These are phyloP conservation scores for Leptinotarsa texana DNA, from an alignment of 1,140 invertebrate genomes.

Conservation along the genomic window DNA sequence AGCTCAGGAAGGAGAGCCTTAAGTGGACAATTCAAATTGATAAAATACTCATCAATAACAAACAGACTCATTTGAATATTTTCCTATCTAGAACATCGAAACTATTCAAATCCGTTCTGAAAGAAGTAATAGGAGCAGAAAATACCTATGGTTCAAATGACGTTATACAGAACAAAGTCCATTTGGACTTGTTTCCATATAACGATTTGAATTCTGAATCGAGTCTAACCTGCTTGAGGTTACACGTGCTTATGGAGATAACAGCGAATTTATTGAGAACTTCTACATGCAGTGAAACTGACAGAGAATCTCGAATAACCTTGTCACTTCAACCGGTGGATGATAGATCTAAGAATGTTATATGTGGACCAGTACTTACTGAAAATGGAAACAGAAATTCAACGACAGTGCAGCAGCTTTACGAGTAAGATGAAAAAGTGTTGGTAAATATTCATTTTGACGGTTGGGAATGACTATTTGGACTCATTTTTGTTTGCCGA, in stretches of 20 bases:
- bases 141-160: slow-evolving; percentile 34
- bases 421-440: slow-evolving; percentile 31
- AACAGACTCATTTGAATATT: slow-evolving; percentile 40
- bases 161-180: slow-evolving; percentile 26
- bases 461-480: background rate
- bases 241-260: slow-evolving; percentile 34
- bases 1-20: slow-evolving; percentile 29
- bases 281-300: slow-evolving; percentile 18
- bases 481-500: background rate
- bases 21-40: slow-evolving; percentile 37
- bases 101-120: slow-evolving; percentile 36
- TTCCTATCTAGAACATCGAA: slow-evolving; percentile 37
- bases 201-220: slow-evolving; percentile 18
- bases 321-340: slow-evolving; percentile 30
- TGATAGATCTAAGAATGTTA: slow-evolving; percentile 26
- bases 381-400: slow-evolving; percentile 42
- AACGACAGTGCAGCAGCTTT: slow-evolving; percentile 37
- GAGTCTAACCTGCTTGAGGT: slow-evolving; percentile 42
- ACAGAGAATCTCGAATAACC: slow-evolving; percentile 18
- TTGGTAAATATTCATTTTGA: too few species aligned
- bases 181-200: slow-evolving; percentile 22
- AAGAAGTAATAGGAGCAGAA: slow-evolving; percentile 30
- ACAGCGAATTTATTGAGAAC: slow-evolving; percentile 36
- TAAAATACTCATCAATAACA: slow-evolving; percentile 28
- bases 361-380: slow-evolving; percentile 48